Evolutionary conservation across 2,797 vertebrate species (phyloP).

Genomic region (Oryzias sinensis): DNA sequence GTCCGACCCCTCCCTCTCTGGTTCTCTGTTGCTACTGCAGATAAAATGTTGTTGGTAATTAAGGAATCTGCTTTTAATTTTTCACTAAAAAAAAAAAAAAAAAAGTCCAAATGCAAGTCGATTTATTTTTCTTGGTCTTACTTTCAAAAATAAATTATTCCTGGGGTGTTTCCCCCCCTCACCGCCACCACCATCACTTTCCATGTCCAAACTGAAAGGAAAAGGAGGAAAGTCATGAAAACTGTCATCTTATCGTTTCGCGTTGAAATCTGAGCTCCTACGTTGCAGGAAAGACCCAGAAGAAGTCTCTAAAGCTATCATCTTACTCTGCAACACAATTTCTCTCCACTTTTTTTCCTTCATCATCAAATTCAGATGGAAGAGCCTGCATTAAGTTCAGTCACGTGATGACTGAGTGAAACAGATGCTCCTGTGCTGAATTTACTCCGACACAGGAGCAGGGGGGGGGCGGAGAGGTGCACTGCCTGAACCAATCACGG

Average conservation of each 20-base stretch:
- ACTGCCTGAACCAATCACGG: conserved; percentile 50
- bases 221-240: too few relatives aligned
- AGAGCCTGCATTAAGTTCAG: neutral
- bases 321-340: too few relatives aligned
- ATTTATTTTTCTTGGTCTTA: neutral
- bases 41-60: conserved; percentile 69
- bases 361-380: neutral
- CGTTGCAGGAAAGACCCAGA: too few relatives aligned
- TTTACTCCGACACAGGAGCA: conserved; percentile 27
- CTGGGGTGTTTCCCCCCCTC: too few relatives aligned
- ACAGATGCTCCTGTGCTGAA: conserved; percentile 60
- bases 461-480: conserved; percentile 27
- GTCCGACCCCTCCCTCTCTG: neutral
- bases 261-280: too few relatives aligned
- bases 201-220: too few relatives aligned
- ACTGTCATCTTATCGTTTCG: too few relatives aligned
- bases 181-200: too few relatives aligned
- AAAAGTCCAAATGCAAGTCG: conserved; percentile 47
- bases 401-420: conserved; percentile 43
- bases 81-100: conserved; percentile 20
- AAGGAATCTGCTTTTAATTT: conserved; percentile 47
- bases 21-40: conserved; percentile 51
- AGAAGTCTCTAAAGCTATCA: too few relatives aligned
- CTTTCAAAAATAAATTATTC: too few relatives aligned
- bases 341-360: neutral